phyloP scores from a whole-genome alignment of 2,113 vertebrate genomes.

The Tragelaphus strepsiceros region DNA sequence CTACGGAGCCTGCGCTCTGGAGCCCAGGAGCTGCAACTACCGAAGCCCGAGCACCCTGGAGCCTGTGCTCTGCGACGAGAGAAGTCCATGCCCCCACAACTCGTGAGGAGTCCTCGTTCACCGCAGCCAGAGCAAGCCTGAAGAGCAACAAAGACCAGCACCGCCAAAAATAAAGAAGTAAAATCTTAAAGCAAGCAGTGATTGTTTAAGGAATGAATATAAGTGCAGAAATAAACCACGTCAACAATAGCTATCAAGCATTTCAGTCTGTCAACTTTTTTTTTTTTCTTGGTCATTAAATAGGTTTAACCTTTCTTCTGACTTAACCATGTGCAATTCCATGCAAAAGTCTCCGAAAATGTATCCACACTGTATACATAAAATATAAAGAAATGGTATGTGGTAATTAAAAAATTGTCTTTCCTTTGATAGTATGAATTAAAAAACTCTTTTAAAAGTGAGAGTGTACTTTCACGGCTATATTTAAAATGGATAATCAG shows the following conservation, averaged over 20 bases:
- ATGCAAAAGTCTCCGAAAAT: conserved; percentile 1
- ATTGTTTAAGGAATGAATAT: not conserved
- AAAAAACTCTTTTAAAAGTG: not conserved
- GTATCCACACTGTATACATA: not conserved
- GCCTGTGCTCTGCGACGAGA: not conserved
- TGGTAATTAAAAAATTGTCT: not conserved
- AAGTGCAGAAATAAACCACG: not conserved
- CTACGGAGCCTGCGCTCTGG: not conserved
- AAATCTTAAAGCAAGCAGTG: not conserved
- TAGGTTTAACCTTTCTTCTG: not conserved
- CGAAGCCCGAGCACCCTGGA: not conserved
- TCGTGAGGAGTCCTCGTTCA: rapidly evolving
- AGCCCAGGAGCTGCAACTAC: not conserved
- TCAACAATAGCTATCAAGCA: not conserved
- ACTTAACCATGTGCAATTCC: not conserved
- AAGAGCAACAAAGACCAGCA: not conserved
- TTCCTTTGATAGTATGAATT: not conserved
- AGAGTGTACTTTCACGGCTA: not conserved
- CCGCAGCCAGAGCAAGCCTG: not conserved
- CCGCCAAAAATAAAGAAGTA: not conserved
- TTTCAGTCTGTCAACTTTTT: not conserved
- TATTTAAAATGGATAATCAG: not conserved
- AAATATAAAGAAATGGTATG: not conserved
- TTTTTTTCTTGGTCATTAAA: not conserved
- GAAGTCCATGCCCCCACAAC: rapidly evolving